Evolutionary conservation across 2,113 vertebrate genomes (phyloP).

Genomic region (Vulpes ferrilata): DNA sequence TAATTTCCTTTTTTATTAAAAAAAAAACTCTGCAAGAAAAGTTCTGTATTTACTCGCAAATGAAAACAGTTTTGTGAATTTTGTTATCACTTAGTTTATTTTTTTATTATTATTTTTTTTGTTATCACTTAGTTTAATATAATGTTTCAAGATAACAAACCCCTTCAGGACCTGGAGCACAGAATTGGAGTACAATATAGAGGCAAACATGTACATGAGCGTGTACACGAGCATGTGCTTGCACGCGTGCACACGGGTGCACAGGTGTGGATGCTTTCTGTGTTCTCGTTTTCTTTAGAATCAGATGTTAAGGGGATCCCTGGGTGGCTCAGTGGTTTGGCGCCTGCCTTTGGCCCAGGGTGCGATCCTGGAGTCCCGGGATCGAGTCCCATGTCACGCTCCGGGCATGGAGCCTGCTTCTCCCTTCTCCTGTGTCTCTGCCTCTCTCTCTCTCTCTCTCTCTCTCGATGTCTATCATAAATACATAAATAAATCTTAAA

Average conservation of each 20-base stretch:
- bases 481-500: too few relatives aligned
- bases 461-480: too few relatives aligned
- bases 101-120: background rate
- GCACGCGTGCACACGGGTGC: background rate
- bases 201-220: background rate
- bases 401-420: too few relatives aligned
- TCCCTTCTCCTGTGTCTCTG: too few relatives aligned
- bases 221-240: background rate
- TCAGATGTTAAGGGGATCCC: background rate
- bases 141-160: constrained; percentile 42
- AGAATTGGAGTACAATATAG: background rate
- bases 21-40: background rate
- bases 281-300: background rate
- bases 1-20: background rate
- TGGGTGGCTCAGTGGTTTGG: too few relatives aligned
- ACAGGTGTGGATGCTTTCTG: background rate
- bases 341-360: too few relatives aligned
- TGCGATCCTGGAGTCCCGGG: too few relatives aligned
- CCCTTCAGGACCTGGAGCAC: background rate
- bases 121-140: constrained; percentile 10
- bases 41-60: background rate
- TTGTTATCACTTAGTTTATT: constrained; percentile 4
- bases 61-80: background rate
- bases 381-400: too few relatives aligned
- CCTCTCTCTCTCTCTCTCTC: too few relatives aligned